Conservation (phyloP, 2,113 vertebrate genomes). For the Miniopterus natalensis region DNA sequence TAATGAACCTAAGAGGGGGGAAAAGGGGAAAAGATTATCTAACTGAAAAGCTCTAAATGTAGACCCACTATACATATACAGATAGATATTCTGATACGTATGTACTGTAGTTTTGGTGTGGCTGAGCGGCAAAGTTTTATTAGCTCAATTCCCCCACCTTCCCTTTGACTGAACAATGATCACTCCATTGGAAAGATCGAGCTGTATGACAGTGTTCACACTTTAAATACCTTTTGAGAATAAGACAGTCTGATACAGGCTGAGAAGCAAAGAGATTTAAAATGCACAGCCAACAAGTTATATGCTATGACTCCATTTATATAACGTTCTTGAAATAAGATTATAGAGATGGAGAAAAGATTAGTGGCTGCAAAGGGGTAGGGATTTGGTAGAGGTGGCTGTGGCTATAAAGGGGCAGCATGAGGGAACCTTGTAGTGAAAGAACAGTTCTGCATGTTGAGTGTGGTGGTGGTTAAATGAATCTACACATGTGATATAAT, state of each 20-base stretch:
- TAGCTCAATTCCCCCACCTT: not conserved
- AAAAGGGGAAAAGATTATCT: not conserved
- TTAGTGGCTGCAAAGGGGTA: not conserved
- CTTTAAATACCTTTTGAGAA: not conserved
- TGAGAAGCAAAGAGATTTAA: not conserved
- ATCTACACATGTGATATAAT: not conserved
- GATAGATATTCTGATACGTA: not conserved
- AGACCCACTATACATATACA: not conserved
- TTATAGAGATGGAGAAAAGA: not conserved
- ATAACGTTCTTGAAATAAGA: not conserved
- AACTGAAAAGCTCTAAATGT: not conserved
- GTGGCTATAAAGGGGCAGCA: not conserved
- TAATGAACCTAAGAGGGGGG: conserved; percentile 88
- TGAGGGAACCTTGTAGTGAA: not conserved
- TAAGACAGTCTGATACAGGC: not conserved
- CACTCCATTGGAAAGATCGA: not conserved
- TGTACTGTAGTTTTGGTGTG: not conserved
- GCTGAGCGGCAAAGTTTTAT: not conserved
- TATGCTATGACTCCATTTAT: not conserved
- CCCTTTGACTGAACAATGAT: not conserved
- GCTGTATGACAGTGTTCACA: not conserved
- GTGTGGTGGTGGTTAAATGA: not conserved
- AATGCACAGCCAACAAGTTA: not conserved
- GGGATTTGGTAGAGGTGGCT: not conserved
- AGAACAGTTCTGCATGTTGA: not conserved